Conservation (phyloP, 1,140 invertebrate genomes). For the Musca domestica region DNA sequence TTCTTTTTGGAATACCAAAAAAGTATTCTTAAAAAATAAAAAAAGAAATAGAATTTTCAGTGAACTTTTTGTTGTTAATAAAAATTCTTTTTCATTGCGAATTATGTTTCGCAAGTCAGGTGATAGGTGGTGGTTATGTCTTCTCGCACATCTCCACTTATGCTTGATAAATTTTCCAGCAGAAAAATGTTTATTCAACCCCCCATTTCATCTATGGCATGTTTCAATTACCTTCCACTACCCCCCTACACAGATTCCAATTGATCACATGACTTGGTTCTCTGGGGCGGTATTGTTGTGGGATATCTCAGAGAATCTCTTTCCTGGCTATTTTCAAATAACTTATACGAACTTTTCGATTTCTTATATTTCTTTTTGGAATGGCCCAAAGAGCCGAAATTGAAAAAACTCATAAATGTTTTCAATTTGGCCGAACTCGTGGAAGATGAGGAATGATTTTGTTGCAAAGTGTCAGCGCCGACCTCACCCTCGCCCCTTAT, state of each 20-base stretch:
- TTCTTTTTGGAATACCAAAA: conserved; percentile 6
- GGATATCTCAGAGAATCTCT: conserved; percentile 27
- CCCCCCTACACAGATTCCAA: conserved; percentile 35
- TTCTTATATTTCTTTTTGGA: conserved; percentile 42
- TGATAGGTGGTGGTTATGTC: too few species aligned
- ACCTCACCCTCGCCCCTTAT: background rate
- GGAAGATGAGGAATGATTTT: conserved; percentile 23
- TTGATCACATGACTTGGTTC: conserved; percentile 47
- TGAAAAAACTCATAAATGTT: conserved; percentile 37
- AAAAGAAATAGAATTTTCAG: conserved; percentile 8
- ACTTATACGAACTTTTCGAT: conserved; percentile 34
- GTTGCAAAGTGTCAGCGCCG: background rate
- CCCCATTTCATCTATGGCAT: too few species aligned
- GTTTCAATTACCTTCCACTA: background rate
- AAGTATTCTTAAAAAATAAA: conserved; percentile 22
- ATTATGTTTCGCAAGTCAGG: too few species aligned
- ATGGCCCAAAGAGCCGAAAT: conserved; percentile 24
- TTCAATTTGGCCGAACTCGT: conserved; percentile 34
- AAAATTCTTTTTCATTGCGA: too few species aligned
- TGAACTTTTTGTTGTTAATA: too few species aligned
- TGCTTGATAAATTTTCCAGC: too few species aligned
- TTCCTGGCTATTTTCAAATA: conserved; percentile 41
- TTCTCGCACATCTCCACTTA: too few species aligned
- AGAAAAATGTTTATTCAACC: too few species aligned
- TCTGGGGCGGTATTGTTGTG: conserved; percentile 26